Percentiles rank a stretch among this genome's conserved stretches.
These are phyloP conservation scores for Montipora foliosa DNA, from an alignment of 64 coral and sea anemone genomes.

Conservation along the genomic window DNA sequence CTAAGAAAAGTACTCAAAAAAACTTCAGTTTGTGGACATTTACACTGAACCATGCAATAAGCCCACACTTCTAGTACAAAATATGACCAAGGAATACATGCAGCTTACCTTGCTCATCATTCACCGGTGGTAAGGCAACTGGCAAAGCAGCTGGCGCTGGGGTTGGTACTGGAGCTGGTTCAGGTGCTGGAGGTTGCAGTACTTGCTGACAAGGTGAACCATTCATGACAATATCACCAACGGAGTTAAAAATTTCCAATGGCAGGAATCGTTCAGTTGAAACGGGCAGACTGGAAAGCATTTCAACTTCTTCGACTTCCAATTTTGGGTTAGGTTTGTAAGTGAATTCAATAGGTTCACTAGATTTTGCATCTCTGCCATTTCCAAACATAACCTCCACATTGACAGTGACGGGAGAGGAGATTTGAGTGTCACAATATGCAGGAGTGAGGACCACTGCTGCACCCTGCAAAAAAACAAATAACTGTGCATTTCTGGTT, in stretches of 20 bases:
- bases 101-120: conserved; percentile 46
- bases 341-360: conserved; percentile 95
- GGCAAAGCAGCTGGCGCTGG: not conserved
- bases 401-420: conserved; percentile 83
- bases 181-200: not conserved
- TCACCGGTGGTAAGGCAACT: not conserved
- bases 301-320: conserved; percentile 36
- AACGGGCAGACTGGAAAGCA: conserved; percentile 20
- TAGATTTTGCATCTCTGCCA: conserved; percentile 88
- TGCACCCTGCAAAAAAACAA: conserved; percentile 76
- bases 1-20: too few species aligned
- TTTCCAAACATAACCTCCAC: conserved; percentile 79
- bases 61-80: too few species aligned
- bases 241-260: conserved; percentile 11
- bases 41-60: too few species aligned
- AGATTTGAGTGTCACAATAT: conserved; percentile 80
- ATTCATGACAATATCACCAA: conserved; percentile 31
- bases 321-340: conserved; percentile 66
- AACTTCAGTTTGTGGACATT: too few species aligned
- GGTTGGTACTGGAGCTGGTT: not conserved
- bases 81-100: too few species aligned
- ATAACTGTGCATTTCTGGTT: not conserved
- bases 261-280: not conserved
- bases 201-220: not conserved
- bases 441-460: conserved; percentile 86